Conservation (phyloP, 2,888 invertebrate species). For the Alcis repandata region DNA sequence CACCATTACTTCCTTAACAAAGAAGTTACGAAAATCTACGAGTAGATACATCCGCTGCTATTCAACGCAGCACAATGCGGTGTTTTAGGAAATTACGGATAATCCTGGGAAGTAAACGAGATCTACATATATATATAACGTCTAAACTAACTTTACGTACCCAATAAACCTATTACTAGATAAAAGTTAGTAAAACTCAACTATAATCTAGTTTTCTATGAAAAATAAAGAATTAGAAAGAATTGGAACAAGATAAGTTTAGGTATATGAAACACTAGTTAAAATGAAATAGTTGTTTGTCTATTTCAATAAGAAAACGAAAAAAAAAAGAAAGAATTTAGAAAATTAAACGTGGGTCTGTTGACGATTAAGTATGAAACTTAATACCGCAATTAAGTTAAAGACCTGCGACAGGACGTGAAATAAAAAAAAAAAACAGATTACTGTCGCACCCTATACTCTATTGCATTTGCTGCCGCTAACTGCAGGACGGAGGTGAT, state of each 20-base stretch:
- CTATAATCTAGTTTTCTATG: too few species aligned
- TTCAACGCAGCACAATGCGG: constrained; percentile 70
- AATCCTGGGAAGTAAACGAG: constrained; percentile 65
- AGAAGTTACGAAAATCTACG: constrained; percentile 35
- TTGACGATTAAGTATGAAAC: constrained; percentile 17
- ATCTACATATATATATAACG: constrained; percentile 28
- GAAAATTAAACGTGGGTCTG: too few species aligned
- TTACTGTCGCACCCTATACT: constrained; percentile 49
- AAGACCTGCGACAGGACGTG: constrained; percentile 40
- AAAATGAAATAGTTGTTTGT: too few species aligned
- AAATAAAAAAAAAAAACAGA: constrained; percentile 46
- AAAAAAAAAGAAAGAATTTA: too few species aligned
- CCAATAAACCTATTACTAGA: neutral
- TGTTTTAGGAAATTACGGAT: constrained; percentile 67
- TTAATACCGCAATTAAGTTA: constrained; percentile 35
- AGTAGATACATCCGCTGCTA: constrained; percentile 72
- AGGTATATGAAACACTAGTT: too few species aligned
- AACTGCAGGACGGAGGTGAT: constrained; percentile 61
- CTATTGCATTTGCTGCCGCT: constrained; percentile 46
- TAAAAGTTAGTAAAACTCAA: too few species aligned
- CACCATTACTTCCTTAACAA: constrained; percentile 77
- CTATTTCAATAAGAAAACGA: too few species aligned
- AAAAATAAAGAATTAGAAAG: too few species aligned
- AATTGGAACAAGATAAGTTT: too few species aligned
- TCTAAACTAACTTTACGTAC: neutral